phyloP scores from a whole-genome alignment of 2,113 vertebrate species.

The Nesoenas mayeri region DNA sequence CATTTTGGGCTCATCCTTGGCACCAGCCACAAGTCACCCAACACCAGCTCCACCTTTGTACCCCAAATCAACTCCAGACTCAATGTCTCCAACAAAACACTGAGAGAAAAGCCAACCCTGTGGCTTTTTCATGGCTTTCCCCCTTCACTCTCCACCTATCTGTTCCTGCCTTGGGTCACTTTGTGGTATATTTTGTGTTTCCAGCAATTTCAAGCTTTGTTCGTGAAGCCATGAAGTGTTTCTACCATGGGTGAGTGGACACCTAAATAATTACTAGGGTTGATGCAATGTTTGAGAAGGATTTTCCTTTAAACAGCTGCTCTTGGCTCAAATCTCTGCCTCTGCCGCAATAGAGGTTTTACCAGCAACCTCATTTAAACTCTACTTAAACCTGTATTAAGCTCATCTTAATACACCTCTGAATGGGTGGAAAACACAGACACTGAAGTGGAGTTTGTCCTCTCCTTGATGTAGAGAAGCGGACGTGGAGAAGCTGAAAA shows the following conservation, averaged over 20 bases:
- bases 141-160: not conserved
- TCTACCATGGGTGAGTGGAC: not conserved
- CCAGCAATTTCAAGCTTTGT: fast-evolving
- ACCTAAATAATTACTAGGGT: not conserved
- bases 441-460: not conserved
- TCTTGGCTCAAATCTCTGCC: not conserved
- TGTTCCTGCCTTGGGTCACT: not conserved
- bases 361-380: not conserved
- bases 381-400: not conserved
- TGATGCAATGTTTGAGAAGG: not conserved
- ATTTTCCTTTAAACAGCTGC: not conserved
- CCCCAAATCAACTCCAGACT: not conserved
- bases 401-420: not conserved
- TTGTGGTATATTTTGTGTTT: not conserved
- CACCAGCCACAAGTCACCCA: not conserved
- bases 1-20: not conserved
- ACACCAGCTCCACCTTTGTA: fast-evolving
- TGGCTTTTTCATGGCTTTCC: fast-evolving
- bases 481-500: not conserved
- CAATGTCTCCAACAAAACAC: fast-evolving
- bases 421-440: not conserved
- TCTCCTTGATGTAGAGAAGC: not conserved
- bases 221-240: fast-evolving
- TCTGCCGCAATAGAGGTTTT: not conserved
- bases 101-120: not conserved